phyloP scores from a whole-genome alignment of 2,113 vertebrate species.

The Mirounga angustirostris region DNA sequence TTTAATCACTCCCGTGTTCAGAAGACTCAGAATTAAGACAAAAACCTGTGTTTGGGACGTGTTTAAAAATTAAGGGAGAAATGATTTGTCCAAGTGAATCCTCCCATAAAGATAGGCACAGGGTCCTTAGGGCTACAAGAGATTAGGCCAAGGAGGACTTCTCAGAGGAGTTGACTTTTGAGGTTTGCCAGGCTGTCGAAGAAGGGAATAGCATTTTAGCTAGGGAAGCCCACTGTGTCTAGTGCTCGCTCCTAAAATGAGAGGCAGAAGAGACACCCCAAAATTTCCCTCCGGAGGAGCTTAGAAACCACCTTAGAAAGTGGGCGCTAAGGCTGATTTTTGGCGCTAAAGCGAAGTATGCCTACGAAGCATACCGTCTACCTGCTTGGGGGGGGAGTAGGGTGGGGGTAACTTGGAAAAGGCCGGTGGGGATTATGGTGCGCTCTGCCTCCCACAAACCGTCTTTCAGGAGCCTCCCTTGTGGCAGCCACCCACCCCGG shows the following conservation, averaged over 20 bases:
- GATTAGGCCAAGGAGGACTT: neutral
- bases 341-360: neutral
- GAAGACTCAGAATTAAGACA: neutral
- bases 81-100: neutral
- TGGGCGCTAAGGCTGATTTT: neutral
- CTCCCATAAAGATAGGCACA: neutral
- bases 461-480: neutral
- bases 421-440: neutral
- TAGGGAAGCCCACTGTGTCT: neutral
- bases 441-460: neutral
- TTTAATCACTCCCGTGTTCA: neutral
- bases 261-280: neutral
- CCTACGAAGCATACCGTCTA: neutral
- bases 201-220: neutral
- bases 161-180: neutral
- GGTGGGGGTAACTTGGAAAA: neutral
- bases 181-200: neutral
- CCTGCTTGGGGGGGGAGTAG: too few species aligned
- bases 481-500: neutral
- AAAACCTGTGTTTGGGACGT: neutral
- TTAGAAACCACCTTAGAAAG: neutral
- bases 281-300: neutral
- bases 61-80: slow-evolving; percentile 11
- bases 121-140: neutral
- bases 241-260: neutral